Evolutionary conservation across 2,113 vertebrate species (phyloP).

Genomic region (Triplophysa dalaica): DNA sequence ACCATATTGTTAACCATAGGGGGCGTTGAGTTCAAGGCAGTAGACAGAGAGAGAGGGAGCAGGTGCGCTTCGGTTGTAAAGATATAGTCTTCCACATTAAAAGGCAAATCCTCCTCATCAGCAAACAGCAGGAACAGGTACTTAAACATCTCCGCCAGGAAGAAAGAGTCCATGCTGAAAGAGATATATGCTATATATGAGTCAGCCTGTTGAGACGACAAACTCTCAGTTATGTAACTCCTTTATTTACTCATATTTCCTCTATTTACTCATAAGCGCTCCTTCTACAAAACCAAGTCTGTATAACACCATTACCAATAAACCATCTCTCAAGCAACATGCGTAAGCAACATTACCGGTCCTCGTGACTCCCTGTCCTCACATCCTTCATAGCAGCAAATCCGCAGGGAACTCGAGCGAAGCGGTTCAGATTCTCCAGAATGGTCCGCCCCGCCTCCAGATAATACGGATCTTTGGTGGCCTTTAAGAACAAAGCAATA

Average conservation of each 20-base stretch:
- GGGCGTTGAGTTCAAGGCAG: conserved; percentile 73
- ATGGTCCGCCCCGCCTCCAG: conserved; percentile 95
- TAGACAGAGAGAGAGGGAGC: conserved; percentile 93
- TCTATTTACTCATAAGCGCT: neutral
- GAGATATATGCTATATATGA: neutral
- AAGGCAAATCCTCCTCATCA: conserved; percentile 88
- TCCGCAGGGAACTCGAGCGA: conserved; percentile 93
- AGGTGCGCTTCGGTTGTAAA: conserved; percentile 99
- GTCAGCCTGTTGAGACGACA: neutral
- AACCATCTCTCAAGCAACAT: neutral
- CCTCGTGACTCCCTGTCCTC: conserved; percentile 95
- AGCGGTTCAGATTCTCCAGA: conserved; percentile 97
- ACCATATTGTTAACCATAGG: conserved; percentile 65
- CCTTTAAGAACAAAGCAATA: conserved; percentile 68
- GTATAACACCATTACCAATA: neutral
- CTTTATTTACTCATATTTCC: neutral
- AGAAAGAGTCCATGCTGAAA: conserved; percentile 96
- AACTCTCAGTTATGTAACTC: neutral
- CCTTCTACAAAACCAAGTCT: neutral
- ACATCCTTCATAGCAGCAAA: conserved; percentile 99
- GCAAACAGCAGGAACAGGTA: conserved; percentile 96
- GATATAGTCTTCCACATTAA: conserved; percentile 96
- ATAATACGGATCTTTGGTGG: conserved; percentile 96
- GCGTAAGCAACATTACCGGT: conserved; percentile 76
- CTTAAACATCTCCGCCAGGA: conserved; percentile 99